A percentile compares a stretch with the other conserved stretches of the same genome.
Conservation (phyloP, 2,113 vertebrate genomes). For the Balaenoptera acutorostrata region DNA sequence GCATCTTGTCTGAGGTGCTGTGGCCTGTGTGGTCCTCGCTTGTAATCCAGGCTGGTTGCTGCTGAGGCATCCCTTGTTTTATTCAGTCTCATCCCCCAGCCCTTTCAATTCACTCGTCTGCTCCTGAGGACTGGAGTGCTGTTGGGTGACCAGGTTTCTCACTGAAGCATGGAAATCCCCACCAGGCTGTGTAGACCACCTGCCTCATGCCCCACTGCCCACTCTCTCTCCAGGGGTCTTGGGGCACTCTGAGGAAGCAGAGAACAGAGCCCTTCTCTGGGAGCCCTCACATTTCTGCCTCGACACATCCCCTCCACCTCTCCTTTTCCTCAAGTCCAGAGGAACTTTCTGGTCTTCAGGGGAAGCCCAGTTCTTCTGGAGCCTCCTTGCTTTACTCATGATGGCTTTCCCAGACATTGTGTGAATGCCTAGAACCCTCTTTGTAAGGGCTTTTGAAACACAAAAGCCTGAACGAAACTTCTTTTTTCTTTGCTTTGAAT, state of each 20-base stretch:
- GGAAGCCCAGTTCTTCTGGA: background rate
- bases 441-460: background rate
- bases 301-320: rapidly evolving
- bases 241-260: background rate
- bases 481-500: background rate
- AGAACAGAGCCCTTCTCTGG: background rate
- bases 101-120: rapidly evolving
- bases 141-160: background rate
- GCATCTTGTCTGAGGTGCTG: background rate
- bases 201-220: background rate
- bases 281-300: background rate
- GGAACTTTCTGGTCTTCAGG: background rate
- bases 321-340: background rate
- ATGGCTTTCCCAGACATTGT: background rate
- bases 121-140: background rate
- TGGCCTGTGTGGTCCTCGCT: background rate
- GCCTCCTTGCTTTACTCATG: background rate
- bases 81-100: rapidly evolving
- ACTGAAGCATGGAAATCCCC: rapidly evolving
- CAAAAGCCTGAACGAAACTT: background rate
- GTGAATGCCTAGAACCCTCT: background rate
- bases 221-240: background rate
- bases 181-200: rapidly evolving
- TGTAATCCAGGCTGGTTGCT: background rate
- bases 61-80: background rate